These are phyloP conservation scores for Cancer borealis DNA, from an alignment of 2,888 invertebrate genomes.

Conservation along the genomic window DNA sequence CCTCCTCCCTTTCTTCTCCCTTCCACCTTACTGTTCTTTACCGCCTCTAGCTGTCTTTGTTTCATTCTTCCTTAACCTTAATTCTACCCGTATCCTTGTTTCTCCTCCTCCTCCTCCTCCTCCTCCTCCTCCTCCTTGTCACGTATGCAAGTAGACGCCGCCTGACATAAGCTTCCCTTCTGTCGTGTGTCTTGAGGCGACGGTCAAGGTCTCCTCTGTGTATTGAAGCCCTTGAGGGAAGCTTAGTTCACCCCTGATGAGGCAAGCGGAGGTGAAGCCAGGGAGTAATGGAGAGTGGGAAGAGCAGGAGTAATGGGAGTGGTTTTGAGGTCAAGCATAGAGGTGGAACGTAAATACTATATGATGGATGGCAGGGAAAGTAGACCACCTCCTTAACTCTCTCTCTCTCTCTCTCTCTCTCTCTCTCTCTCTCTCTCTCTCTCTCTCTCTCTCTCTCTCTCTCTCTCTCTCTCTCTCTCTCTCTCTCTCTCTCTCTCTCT, in stretches of 20 bases:
- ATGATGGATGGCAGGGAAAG: background rate
- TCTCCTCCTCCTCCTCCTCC: conserved; percentile 41
- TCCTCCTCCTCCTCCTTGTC: conserved; percentile 8
- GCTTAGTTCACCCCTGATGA: background rate
- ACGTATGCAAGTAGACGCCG: conserved; percentile 21
- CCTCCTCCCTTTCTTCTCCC: background rate
- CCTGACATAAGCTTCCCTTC: background rate
- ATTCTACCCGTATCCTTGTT: background rate
- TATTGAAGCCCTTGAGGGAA: background rate
- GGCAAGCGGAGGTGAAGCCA: background rate
- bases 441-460: conserved; percentile 36
- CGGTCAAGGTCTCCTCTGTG: background rate
- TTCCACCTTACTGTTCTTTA: background rate
- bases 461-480: conserved; percentile 26
- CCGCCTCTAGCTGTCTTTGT: background rate
- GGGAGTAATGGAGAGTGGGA: background rate
- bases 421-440: conserved; percentile 1
- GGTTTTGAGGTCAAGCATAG: background rate
- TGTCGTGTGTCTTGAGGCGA: background rate
- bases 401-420: background rate
- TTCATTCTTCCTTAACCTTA: background rate
- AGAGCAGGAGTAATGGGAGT: background rate
- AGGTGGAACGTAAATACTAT: background rate
- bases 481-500: conserved; percentile 47
- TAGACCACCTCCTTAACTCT: background rate